Base-by-base conservation (phyloP, 2,797 vertebrate genomes). In the Melopsittacus undulatus region DNA sequence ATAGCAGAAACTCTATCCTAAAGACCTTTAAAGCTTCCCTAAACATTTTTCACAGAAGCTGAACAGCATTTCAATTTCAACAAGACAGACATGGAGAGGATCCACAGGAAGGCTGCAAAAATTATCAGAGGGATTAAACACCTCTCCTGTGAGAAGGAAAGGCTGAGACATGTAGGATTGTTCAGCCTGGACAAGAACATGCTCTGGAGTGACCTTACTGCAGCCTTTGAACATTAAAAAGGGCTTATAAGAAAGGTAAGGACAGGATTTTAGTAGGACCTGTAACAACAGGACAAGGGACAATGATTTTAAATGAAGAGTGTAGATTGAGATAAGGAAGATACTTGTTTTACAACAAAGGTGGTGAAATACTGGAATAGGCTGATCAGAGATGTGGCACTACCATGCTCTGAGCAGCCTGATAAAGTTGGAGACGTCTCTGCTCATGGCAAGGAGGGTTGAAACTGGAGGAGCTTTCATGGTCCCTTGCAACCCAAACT, bases 61-160 rank as follows among this genome's bases (percentile, higher is more conserved):
- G 23, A 66, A 59, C 23, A 82, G 13, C 22, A 24, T 54, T 52
- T 73, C 52, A 67, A 21, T 13, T 21, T 57, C 54, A 57, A 16
- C n/a, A 32, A 38, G 42, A 7, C 42, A 32, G 17, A 64, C 24
- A 56, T 48, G 10, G 7, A 85, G 7, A 1, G 5, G 8, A 10
- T 51, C 63, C n/a, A 79, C 12, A 68, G 32, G 13, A 51, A 30
- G 38, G 13, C 11, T 29, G 64, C 11, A 64, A 27, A 90, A 76
- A 29, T 15, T 0, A n/a, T 17, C 15, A 78, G 10, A 45, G 11
- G 13, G 2, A 0, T 61, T 16, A 16, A 74, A 9, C 13, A 42
- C 7, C 11, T 46, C 19, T 26, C 1, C 30, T 36, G 0, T 3
- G 5, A 51, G 56, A 57, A 57, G 4, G 8, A 61, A 21, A 81